Percentiles rank a stretch among this genome's conserved stretches.
phyloP scores from a whole-genome alignment of 1,140 invertebrate genomes.

The Propsilocerus akamusi region DNA sequence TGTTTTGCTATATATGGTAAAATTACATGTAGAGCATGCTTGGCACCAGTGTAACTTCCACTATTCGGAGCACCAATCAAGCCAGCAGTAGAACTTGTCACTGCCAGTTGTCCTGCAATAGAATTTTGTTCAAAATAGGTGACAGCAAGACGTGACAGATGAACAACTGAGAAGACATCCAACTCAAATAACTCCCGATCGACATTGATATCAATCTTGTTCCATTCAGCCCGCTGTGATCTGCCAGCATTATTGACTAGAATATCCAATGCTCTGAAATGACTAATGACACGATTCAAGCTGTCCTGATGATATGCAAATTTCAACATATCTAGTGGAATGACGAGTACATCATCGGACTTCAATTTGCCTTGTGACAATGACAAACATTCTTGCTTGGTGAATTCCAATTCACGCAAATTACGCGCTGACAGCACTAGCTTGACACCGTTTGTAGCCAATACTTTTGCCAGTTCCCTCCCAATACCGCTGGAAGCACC shows the following conservation, averaged over 20 bases:
- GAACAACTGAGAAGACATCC: constrained; percentile 60
- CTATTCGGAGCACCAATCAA: constrained; percentile 50
- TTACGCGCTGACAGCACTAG: constrained; percentile 60
- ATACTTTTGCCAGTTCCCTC: constrained; percentile 47
- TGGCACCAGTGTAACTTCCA: constrained; percentile 56
- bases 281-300: constrained; percentile 42
- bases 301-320: constrained; percentile 36
- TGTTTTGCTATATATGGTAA: not conserved
- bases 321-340: constrained; percentile 52
- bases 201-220: constrained; percentile 52
- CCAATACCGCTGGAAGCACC: constrained; percentile 83
- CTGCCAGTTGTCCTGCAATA: constrained; percentile 44
- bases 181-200: constrained; percentile 64
- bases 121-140: constrained; percentile 39
- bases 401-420: constrained; percentile 46
- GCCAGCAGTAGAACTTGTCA: constrained; percentile 55
- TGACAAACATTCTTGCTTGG: constrained; percentile 36
- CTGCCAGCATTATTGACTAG: constrained; percentile 68
- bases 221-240: constrained; percentile 59
- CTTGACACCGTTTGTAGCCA: constrained; percentile 50
- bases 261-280: constrained; percentile 58
- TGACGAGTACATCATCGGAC: constrained; percentile 41
- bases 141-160: constrained; percentile 45
- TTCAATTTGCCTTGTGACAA: constrained; percentile 28
- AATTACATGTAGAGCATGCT: constrained; percentile 64